Percentiles rank a stretch among this genome's conserved stretches.
Evolutionary conservation across 2,888 invertebrate genomes (phyloP).

Genomic region (Metalampra italica): DNA sequence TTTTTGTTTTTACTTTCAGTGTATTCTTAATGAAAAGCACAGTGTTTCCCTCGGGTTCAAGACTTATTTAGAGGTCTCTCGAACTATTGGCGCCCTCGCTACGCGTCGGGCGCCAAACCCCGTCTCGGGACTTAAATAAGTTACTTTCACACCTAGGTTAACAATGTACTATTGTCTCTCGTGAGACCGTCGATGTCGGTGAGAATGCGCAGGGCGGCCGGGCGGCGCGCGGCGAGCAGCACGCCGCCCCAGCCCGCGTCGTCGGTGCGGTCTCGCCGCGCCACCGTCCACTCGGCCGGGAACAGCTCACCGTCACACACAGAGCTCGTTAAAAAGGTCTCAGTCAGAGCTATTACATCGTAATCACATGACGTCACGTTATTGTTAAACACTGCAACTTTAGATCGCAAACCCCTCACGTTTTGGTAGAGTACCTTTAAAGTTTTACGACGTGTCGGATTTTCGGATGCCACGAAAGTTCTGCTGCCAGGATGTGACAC

Average conservation of each 20-base stretch:
- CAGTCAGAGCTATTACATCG: constrained; percentile 7
- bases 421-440: constrained; percentile 4
- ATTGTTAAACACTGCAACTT: constrained; percentile 1
- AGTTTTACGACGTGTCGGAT: neutral
- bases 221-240: constrained; percentile 1
- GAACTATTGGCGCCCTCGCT: too few species aligned
- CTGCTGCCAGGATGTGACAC: constrained; percentile 7
- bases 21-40: too few species aligned
- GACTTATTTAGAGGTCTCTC: too few species aligned
- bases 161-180: too few species aligned
- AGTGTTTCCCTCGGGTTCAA: too few species aligned
- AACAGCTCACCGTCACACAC: constrained; percentile 8
- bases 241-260: constrained; percentile 10
- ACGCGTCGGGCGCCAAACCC: too few species aligned
- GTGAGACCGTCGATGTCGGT: neutral
- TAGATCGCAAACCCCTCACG: constrained; percentile 8
- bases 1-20: too few species aligned
- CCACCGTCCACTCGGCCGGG: too few species aligned
- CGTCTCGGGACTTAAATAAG: too few species aligned
- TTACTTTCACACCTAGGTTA: too few species aligned
- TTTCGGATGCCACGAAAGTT: constrained; percentile 5
- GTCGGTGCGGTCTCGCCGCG: neutral
- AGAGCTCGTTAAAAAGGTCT: constrained; percentile 7
- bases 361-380: neutral
- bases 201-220: neutral